phyloP scores from a whole-genome alignment of 1,140 invertebrate species.

The Odontomachus brunneus region DNA sequence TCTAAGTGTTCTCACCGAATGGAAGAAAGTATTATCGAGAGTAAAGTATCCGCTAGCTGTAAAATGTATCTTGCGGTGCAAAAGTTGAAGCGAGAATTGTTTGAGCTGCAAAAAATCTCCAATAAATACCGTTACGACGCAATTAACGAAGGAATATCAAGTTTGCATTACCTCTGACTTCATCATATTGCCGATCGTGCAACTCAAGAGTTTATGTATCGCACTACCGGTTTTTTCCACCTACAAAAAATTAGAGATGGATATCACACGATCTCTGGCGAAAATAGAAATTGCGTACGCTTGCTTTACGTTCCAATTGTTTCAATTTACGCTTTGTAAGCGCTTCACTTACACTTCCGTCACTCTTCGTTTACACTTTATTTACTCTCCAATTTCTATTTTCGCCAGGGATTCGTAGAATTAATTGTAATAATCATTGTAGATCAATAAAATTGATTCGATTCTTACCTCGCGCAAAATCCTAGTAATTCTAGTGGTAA shows the following conservation, averaged over 20 bases:
- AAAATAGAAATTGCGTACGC: background rate
- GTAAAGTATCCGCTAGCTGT: constrained; percentile 83
- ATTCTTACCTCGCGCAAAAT: constrained; percentile 62
- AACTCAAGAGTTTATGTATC: constrained; percentile 60
- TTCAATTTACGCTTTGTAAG: too few species aligned
- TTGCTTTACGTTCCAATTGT: too few species aligned
- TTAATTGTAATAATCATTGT: too few species aligned
- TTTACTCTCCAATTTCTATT: too few species aligned
- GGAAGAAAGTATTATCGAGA: constrained; percentile 82
- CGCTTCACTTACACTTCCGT: too few species aligned
- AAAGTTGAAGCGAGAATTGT: constrained; percentile 84
- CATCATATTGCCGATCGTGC: constrained; percentile 24
- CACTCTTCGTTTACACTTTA: too few species aligned
- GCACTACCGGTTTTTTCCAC: constrained; percentile 42
- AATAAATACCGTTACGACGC: constrained; percentile 3
- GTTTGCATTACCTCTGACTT: constrained; percentile 58
- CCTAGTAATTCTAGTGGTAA: constrained; percentile 60
- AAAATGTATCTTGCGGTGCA: constrained; percentile 82
- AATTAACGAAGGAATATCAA: constrained; percentile 34
- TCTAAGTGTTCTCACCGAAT: constrained; percentile 78
- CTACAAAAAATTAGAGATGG: constrained; percentile 64
- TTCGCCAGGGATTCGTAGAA: too few species aligned
- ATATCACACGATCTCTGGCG: too few species aligned
- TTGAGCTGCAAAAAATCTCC: constrained; percentile 79
- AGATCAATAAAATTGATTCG: background rate